These are phyloP conservation scores for Dolomedes plantarius DNA, from an alignment of 2,888 invertebrate species.

Conservation along the genomic window DNA sequence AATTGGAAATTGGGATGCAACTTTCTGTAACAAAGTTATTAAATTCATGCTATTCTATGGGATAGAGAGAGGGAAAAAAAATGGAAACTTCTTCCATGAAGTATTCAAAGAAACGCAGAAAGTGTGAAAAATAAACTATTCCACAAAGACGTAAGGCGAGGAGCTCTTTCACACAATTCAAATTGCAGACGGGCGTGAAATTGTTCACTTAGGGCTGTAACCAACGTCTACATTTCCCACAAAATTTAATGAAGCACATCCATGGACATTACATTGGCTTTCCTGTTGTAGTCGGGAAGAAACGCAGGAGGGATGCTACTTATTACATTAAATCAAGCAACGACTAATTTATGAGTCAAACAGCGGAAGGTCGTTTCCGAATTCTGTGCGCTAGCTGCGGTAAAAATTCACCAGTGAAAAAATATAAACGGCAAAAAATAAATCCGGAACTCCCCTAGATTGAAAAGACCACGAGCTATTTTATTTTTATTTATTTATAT, in stretches of 20 bases:
- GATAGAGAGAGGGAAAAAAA: no score
- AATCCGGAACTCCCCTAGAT: constrained; percentile 26
- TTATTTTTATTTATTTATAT: neutral
- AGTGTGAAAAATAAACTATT: no score
- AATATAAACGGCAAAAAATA: neutral
- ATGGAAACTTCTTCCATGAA: no score
- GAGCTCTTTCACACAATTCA: no score
- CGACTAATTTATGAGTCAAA: neutral
- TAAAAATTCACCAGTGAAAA: neutral
- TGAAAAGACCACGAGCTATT: neutral
- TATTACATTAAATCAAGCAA: neutral
- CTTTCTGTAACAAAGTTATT: no score
- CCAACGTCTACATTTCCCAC: neutral
- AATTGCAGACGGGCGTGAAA: no score
- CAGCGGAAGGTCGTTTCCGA: neutral
- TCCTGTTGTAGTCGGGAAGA: neutral
- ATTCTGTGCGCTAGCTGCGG: neutral
- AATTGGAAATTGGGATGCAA: no score
- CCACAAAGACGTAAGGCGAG: no score
- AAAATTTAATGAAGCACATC: neutral
- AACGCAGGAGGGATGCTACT: neutral
- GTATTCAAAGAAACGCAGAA: no score
- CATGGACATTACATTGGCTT: neutral
- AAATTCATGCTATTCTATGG: no score
- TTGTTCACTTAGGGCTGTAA: no score